These are phyloP conservation scores for Acanthosepion pharaonis DNA, from an alignment of 2,888 invertebrate genomes.

Conservation along the genomic window DNA sequence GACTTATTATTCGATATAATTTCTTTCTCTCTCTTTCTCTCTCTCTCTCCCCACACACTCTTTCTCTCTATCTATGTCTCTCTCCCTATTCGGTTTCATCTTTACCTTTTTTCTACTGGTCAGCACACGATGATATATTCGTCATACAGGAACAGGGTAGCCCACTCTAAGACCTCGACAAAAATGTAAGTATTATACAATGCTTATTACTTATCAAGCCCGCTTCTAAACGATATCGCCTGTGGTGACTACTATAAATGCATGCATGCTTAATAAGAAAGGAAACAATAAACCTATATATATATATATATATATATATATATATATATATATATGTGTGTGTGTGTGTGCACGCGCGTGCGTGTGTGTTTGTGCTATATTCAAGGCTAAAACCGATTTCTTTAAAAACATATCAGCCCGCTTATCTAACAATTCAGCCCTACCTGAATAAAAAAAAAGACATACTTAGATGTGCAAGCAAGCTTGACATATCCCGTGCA, in stretches of 20 bases:
- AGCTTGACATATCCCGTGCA: too few species aligned
- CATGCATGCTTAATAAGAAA: background rate
- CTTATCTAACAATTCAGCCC: too few species aligned
- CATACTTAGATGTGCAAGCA: too few species aligned
- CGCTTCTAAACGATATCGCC: conserved; percentile 6
- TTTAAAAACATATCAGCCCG: too few species aligned
- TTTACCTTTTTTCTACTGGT: background rate
- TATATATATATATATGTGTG: too few species aligned
- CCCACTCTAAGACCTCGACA: background rate
- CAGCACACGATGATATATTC: background rate
- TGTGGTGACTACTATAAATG: background rate
- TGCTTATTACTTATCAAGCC: background rate
- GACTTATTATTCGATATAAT: background rate
- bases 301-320: too few species aligned
- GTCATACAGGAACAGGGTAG: background rate
- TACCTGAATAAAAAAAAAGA: too few species aligned
- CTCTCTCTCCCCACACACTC: too few species aligned
- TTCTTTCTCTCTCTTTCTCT: too few species aligned
- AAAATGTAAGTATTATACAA: background rate
- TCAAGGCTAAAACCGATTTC: too few species aligned
- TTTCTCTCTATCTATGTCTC: too few species aligned
- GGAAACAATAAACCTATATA: background rate
- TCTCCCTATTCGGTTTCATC: background rate
- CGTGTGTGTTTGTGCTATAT: background rate
- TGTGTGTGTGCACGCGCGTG: background rate